Percentiles rank a stretch among this genome's conserved stretches.
Conservation (phyloP, 2,797 vertebrate species). For the Gymnoscopelus braueri region DNA sequence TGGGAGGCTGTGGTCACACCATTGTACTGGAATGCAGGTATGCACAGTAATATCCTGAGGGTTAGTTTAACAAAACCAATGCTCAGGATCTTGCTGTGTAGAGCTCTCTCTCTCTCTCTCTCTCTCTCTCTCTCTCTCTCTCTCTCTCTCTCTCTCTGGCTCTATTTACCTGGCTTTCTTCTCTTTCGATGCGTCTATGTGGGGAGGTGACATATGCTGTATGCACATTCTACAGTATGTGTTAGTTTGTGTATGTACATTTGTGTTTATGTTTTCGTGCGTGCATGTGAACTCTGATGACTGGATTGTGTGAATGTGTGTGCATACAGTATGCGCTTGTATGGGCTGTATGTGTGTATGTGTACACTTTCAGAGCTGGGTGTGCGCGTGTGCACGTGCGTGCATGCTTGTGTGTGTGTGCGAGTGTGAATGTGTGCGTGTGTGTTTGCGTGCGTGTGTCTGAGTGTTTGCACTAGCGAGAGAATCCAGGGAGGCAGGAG, state of each 20-base stretch:
- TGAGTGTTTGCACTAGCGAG: conserved; percentile 32
- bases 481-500: conserved; percentile 63
- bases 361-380: conserved; percentile 2
- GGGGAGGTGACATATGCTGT: no score
- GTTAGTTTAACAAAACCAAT: no score
- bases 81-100: conserved; percentile 4
- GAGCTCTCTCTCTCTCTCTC: conserved; percentile 32
- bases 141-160: not conserved
- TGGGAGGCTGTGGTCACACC: conserved; percentile 81
- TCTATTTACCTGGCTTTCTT: not conserved
- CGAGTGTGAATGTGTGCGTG: not conserved
- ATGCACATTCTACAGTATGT: not conserved
- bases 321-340: no score
- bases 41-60: no score
- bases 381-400: conserved; percentile 23
- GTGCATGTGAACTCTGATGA: not conserved
- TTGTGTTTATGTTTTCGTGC: not conserved
- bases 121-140: conserved; percentile 3
- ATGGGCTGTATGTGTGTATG: not conserved
- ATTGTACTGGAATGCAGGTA: conserved; percentile 75
- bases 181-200: no score
- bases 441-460: conserved; percentile 18
- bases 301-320: no score
- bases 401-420: conserved; percentile 26
- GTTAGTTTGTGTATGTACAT: conserved; percentile 7